Evolutionary conservation across 2,797 vertebrate species (phyloP), one percentile per base, ranked within the genome.

Genomic region (Anolis apletophallus): DNA sequence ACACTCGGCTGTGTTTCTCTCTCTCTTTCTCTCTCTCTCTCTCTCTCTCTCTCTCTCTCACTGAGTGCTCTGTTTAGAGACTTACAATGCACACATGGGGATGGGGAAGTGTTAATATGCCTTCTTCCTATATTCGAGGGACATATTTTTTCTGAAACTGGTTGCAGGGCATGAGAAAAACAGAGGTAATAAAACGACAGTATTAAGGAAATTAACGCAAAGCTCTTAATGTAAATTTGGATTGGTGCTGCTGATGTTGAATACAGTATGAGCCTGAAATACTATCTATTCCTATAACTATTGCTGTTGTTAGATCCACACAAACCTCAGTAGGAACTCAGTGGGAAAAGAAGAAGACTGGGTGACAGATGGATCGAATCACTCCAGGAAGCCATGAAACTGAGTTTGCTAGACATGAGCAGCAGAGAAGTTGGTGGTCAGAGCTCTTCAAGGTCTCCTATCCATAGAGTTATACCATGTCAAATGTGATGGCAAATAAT

Each of bases 1-100:
- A 86, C 80, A 88, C 69, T 88, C 85, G 46, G 87, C 87, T 90
- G 80, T 86, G 79, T 90, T 81, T 91, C 67, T 83, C 84, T 57
- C 76, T 91, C 90, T 52, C 75, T 46, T 8, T 89, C n/a, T n/a
- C n/a, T 91, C 67, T 83, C 84, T 57, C 76, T 91, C 90, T 52
- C 75, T 46, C 5, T 91, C 67, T 83, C 84, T 57, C 76, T 91
- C 90, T 52, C 75, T 46, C 5, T 89, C 5, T 83, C 76, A 80
- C 21, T 87, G 73, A 68, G 87, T 76, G 74, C 84, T 81, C 75
- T 78, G 71, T 80, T 91, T 59, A 74, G 86, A 83, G 81, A 77
- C 64, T 71, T 81, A 19, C 23, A 85, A 57, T 64, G 32, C 72
- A 77, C 59, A 76, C 59, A 69, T 16, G 3, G 36, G 29, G 77